Percentiles rank a stretch among this genome's conserved stretches.
Conservation (phyloP, 2,113 vertebrate species). For the Axis porcinus region DNA sequence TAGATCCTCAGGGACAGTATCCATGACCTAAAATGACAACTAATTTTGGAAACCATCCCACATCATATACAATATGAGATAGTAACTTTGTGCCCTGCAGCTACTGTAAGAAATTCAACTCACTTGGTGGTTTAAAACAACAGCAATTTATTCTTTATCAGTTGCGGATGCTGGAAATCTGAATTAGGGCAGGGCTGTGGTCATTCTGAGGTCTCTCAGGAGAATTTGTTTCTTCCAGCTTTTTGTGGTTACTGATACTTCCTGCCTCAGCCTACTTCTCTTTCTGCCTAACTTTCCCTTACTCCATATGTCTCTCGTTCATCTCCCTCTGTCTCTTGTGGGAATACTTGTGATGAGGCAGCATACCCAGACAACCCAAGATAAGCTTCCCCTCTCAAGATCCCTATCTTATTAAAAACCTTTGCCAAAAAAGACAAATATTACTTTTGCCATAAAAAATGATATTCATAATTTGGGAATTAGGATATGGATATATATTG, state of each 20-base stretch:
- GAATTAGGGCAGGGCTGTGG: background rate
- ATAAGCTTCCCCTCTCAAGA: background rate
- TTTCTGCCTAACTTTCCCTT: background rate
- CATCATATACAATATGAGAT: background rate
- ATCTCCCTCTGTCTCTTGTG: background rate
- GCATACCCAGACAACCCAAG: rapidly evolving
- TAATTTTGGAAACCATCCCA: background rate
- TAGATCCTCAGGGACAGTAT: background rate
- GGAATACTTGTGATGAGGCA: background rate
- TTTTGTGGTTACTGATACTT: background rate
- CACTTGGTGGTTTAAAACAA: background rate
- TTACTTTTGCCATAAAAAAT: background rate
- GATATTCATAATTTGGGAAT: background rate
- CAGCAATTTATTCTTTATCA: background rate
- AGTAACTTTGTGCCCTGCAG: background rate
- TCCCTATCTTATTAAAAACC: background rate
- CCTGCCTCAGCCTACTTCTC: background rate
- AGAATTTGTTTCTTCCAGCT: background rate
- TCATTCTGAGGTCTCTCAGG: background rate
- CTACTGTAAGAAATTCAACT: background rate
- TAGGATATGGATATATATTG: background rate
- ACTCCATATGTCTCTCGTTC: background rate
- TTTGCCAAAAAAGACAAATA: background rate
- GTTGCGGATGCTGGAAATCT: background rate
- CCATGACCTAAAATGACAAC: background rate